A percentile compares a stretch with the other conserved stretches of the same genome.
phyloP scores from a whole-genome alignment of 1,140 invertebrate species.

The Rhopalosiphum maidis region DNA sequence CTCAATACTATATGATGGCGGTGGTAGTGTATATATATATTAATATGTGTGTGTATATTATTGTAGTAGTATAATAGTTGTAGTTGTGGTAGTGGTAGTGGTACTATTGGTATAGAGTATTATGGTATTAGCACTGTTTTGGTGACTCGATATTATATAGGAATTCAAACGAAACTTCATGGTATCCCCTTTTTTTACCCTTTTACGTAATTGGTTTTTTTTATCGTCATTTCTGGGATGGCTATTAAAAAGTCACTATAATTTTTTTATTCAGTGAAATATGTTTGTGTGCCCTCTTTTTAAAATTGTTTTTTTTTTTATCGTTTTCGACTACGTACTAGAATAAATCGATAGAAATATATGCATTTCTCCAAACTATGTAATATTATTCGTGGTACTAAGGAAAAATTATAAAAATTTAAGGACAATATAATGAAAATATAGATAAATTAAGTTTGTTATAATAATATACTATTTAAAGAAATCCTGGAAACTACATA shows the following conservation, averaged over 20 bases:
- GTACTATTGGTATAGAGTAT: background rate
- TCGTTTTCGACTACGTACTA: background rate
- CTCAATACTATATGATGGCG: background rate
- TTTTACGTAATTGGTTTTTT: slow-evolving; percentile 45
- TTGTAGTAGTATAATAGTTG: background rate
- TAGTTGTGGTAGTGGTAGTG: background rate
- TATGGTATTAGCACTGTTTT: background rate
- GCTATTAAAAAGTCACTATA: slow-evolving; percentile 21
- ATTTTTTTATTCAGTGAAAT: slow-evolving; percentile 17
- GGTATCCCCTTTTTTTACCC: slow-evolving; percentile 19
- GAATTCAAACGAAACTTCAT: background rate
- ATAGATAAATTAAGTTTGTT: background rate
- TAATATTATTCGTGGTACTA: background rate
- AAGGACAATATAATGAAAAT: background rate
- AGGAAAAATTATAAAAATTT: background rate
- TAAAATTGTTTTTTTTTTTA: slow-evolving; percentile 30
- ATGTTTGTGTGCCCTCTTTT: background rate
- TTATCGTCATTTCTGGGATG: background rate
- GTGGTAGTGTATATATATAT: background rate
- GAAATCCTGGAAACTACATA: background rate
- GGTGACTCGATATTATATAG: background rate
- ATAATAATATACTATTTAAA: background rate
- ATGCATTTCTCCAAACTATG: background rate
- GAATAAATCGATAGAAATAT: slow-evolving; percentile 3
- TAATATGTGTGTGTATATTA: background rate